Base-by-base conservation (phyloP, 2,888 invertebrate species). In the Drosophila kokeensis region DNA sequence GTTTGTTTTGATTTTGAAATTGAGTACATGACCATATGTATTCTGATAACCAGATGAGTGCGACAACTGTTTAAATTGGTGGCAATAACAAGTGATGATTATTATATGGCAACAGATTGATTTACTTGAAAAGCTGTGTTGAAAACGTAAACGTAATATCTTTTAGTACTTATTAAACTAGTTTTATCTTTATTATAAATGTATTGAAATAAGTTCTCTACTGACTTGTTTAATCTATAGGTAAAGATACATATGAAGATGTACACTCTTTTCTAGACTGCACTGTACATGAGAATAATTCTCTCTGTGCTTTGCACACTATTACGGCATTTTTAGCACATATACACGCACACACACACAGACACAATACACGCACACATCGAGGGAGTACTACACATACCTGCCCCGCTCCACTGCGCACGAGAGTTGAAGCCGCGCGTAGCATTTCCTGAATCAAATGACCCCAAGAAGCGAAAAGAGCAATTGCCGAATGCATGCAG, bases 401-500 rank as follows among this genome's bases (percentile, higher is more conserved):
- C 59, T 55, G 50, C 71, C 71, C 64, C 67, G 49, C 71, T 29
- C 67, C 24, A 24, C 54, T 3, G 38, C 62, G 15, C 60, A 42
- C 7, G 13, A 8, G 29, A 42, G 29, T 6, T 50, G 45, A 73
- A 72, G 32, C 64, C 60, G 77, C 76, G 69, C 80, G 68, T 71
- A 80, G 66, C 81, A 81, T 89, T 84, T 84, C 89, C 89, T 89
- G 84, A 84, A 83, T 76, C 68, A 75, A 86, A 78, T 86, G 81
- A 84, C 79, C 81, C 70, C 53, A 69, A 13, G 60, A 65, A 72
- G 53, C 36, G 57, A 81, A 49, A 64, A 71, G 54, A 61, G 61
- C 63, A 79, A 74, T 74, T 68, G 48, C 54, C 32, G 48, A 79
- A 70, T 79, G 80, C 66, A 61, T 21, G 58, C 68, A 8, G 24